Base-by-base conservation (phyloP, 2,888 invertebrate genomes). In the Drosophila meridionalis region DNA sequence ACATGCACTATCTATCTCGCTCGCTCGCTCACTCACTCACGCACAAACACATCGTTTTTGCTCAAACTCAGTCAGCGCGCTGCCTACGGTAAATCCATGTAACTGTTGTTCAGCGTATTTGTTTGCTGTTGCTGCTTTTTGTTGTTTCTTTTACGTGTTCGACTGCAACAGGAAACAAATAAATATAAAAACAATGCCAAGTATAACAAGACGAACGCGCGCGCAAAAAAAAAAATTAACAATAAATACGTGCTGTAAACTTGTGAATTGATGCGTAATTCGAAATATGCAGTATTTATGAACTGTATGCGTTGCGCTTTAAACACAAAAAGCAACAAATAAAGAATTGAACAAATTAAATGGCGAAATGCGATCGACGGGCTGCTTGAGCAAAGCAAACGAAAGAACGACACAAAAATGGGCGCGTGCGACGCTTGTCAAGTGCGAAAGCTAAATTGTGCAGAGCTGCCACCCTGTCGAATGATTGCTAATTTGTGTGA, bases 381-480 rank as follows among this genome's bases (percentile, higher is more conserved):
- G 14, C 14, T 14, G 9, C 20, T 30, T 26, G 32, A 58, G 9
- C n/a, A 4, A 43, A 14, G 47, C 7, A 38, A 43, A 28, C 61
- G 1, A 26, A 2, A 30, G 30, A n/a, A 36, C 9, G 36, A 3
- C 20, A 20, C 20, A 20, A 20, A 20, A 20, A 20, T 20, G 20
- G 20, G 20, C 36, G 4, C 40, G 40, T 40, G 36, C 36, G 40
- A 30, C 26, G 48, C 6, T 34, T 53, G 58, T 55, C 34, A 56
- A 52, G 20, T 28, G 40, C 40, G 3, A 50, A 47, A 40, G 57
- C 40, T 47, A 28, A 28, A 8, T 2, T 12, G 20, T 2, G 6
- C 14, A 30, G 63, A 32, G 69, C 20, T 74, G 73, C 69, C 73
- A 74, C 50, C 69, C 36, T 30, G 47, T 11, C 32, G 55, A 55